A percentile compares a stretch with the other conserved stretches of the same genome.
Evolutionary conservation across 2,113 vertebrate species (phyloP).

Genomic region (Sorex fumeus): DNA sequence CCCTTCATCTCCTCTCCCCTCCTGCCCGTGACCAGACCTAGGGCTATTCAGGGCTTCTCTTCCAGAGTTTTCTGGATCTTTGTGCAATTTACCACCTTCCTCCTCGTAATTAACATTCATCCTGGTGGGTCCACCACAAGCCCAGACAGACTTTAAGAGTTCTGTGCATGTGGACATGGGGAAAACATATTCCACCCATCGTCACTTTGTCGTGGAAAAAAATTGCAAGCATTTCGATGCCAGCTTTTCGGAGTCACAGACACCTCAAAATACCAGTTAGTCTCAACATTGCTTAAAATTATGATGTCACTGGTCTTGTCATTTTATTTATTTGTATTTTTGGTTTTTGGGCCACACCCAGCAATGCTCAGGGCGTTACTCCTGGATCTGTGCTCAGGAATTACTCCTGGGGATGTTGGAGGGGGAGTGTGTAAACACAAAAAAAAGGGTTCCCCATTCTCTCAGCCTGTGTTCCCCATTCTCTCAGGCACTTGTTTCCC

Average conservation of each 20-base stretch:
- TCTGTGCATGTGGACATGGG: neutral
- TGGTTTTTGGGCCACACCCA: too few relatives aligned
- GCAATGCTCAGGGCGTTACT: too few relatives aligned
- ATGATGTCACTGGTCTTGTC: neutral
- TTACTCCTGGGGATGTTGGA: too few relatives aligned
- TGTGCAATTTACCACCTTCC: neutral
- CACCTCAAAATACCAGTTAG: neutral
- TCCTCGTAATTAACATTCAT: neutral
- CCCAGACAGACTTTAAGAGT: neutral
- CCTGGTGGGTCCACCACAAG: too few relatives aligned
- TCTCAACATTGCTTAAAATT: neutral
- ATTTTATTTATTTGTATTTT: constrained; percentile 5
- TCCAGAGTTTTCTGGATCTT: neutral
- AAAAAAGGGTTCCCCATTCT: too few relatives aligned
- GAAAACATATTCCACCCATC: neutral
- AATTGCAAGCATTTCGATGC: neutral
- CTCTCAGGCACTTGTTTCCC: too few relatives aligned
- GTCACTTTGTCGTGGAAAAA: neutral
- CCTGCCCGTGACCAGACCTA: neutral
- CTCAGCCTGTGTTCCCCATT: too few relatives aligned
- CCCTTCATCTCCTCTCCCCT: neutral
- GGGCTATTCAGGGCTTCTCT: neutral
- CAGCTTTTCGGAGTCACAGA: neutral
- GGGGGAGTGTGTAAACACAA: too few relatives aligned
- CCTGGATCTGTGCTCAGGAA: too few relatives aligned